Percentiles rank a stretch among this genome's conserved stretches.
These are phyloP conservation scores for Colinus virginianus DNA, from an alignment of 2,113 vertebrate genomes.

Conservation along the genomic window DNA sequence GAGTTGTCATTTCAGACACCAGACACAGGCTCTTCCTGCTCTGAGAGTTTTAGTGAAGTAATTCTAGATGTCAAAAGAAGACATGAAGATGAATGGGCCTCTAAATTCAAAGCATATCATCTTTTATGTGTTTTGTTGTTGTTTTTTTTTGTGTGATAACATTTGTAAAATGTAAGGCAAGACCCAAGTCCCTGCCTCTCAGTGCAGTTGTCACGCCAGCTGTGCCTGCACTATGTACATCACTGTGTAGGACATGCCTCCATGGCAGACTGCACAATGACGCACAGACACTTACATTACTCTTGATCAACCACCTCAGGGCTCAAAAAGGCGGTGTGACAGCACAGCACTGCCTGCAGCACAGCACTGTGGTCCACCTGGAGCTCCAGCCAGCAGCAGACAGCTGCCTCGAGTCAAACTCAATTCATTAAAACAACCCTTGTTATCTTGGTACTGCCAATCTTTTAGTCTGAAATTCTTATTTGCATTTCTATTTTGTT, in stretches of 20 bases:
- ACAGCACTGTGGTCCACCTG: fast-evolving
- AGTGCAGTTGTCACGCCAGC: background rate
- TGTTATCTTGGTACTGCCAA: background rate
- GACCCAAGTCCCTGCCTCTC: background rate
- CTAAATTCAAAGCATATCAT: background rate
- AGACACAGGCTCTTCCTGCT: background rate
- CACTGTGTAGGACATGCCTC: no score
- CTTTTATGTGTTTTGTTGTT: background rate
- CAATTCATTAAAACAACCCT: fast-evolving
- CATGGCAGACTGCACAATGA: background rate
- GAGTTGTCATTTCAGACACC: background rate
- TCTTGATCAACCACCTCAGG: fast-evolving
- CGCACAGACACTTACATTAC: fast-evolving
- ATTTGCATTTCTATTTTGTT: background rate
- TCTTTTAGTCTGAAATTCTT: background rate
- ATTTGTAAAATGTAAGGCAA: background rate
- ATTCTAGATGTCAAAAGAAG: background rate
- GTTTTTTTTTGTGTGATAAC: background rate
- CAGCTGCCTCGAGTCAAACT: background rate
- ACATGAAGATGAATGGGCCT: background rate
- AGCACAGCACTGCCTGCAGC: background rate
- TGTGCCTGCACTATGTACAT: background rate
- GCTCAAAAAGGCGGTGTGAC: fast-evolving
- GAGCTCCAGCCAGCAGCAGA: background rate
- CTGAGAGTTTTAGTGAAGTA: background rate